Evolutionary conservation across 2,888 invertebrate species (phyloP), one percentile per base, ranked within the genome.

Genomic region (Punctoribates punctum): DNA sequence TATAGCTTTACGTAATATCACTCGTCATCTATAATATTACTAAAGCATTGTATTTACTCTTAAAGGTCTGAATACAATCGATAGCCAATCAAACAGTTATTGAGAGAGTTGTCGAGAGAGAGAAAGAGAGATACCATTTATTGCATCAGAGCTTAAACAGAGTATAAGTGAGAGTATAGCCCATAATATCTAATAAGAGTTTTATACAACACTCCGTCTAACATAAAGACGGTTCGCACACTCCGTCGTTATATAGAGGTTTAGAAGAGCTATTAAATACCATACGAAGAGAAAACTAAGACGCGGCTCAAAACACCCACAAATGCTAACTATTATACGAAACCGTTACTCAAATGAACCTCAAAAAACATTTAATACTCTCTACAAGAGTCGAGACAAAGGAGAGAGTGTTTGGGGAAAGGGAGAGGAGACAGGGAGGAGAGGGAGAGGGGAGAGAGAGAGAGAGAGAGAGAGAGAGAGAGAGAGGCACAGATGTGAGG

Each of bases 341-440:
- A 72, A 72, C 72, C 72, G 72, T 72, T 72, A 72, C 20, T 48
- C 46, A 72, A 72, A 72, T 72, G 72, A 72, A 72, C 72, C 72
- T 23, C 46, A 72, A 72, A 72, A 67, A 42, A 70, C 70, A 29
- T 15, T 70, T 62, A 29, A 34, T 62, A 62, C n/a, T 27, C 8
- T 60, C 27, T 4, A 60, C 4, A 25, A 51, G 51, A 51, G 51
- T 60, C 27, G 20, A 25, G 20, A 15, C 13, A 60, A 60, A 60
- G 5, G 60, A 60, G 60, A 60, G 60, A 25, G 60, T 11, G 27
- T 4, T 17, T 3, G 11, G n/a, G 27, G 17, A 13, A 17, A 34
- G 34, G 17, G 62, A 62, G 62, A 23, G 34, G 5, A 34, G 34
- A 34, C 2, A n/a, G 34, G 34, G 34, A 4, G 34, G 62, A 62